Evolutionary conservation across 2,888 invertebrate genomes (phyloP), one percentile per base, ranked within the genome.

Genomic region (Metopia argyrocephala): DNA sequence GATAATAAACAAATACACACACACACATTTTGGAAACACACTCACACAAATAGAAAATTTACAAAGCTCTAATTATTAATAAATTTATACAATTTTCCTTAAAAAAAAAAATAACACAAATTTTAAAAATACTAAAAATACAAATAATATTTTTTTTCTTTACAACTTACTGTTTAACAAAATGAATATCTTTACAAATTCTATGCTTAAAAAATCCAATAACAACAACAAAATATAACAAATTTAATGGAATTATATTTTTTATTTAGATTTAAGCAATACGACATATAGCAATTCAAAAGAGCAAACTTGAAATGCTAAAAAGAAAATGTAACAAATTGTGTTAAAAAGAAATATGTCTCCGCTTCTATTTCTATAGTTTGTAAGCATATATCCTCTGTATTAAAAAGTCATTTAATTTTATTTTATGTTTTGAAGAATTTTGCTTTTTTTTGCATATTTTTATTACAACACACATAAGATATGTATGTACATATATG

Each of bases 341-440:
- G 45, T 75, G 61, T 57, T 75, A 52, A 52, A 65, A 70, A 61
- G n/a, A n/a, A n/a, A n/a, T n/a, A 62, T 28, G 50, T 23, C 56
- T 62, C 59, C 28, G 38, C 27, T 56, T 68, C 59, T 28, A 74
- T 59, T 81, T 74, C 23, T 56, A 56, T 70, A 74, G 61, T 74
- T 74, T 6, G 27, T 65, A 76, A 69, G 54, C 18, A 23, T 28
- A n/a, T 57, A 21, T 4, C 21, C 15, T 62, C 54, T 78, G 66
- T 78, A 73, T 78, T 78, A 71, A 68, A 3, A 52, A 57, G 27
- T 31, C 56, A 61, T 57, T 65, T 61, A 71, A 78, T 66, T 65
- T 59, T 52, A 20, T 52, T 52, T 52, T 54, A 57, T 45, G 64
- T 56, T 21, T 57, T 48, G 20, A 66, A 65, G n/a, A 45, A 21